These are phyloP conservation scores for Drosophila paulistorum DNA, from an alignment of 1,140 invertebrate species.

Conservation along the genomic window DNA sequence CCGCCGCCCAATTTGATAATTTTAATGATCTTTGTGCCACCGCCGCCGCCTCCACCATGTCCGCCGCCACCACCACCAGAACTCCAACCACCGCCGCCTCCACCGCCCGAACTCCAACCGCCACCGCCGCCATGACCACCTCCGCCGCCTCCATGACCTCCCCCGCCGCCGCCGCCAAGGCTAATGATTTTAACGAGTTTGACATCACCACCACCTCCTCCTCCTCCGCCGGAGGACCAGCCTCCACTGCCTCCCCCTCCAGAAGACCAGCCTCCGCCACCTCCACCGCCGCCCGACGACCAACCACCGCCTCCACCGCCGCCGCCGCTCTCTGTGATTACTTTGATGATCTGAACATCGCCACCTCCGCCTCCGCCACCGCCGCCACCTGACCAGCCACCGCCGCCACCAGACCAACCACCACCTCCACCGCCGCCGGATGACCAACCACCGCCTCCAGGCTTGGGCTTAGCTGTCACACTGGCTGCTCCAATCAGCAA, in stretches of 20 bases:
- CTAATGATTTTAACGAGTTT: slow-evolving; percentile 18
- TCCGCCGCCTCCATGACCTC: slow-evolving; percentile 29
- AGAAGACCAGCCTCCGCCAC: slow-evolving; percentile 54
- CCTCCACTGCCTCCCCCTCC: slow-evolving; percentile 65
- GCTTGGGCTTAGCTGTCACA: slow-evolving; percentile 74
- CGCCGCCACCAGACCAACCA: slow-evolving; percentile 64
- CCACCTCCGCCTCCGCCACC: slow-evolving; percentile 37
- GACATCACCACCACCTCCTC: slow-evolving; percentile 36
- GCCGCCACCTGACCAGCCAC: slow-evolving; percentile 40
- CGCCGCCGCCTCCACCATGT: slow-evolving; percentile 55
- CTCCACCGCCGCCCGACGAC: slow-evolving; percentile 47
- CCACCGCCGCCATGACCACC: slow-evolving; percentile 40
- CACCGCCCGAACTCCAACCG: slow-evolving; percentile 36
- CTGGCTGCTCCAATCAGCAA: slow-evolving; percentile 70
- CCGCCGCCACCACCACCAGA: slow-evolving; percentile 47
- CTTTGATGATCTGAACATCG: slow-evolving; percentile 42
- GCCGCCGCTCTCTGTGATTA: slow-evolving; percentile 39
- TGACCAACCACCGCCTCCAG: slow-evolving; percentile 58
- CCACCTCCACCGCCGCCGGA: slow-evolving; percentile 55
- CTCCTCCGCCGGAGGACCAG: slow-evolving; percentile 61
- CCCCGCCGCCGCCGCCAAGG: slow-evolving; percentile 30
- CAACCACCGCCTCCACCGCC: slow-evolving; percentile 46
- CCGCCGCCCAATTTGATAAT: slow-evolving; percentile 42
- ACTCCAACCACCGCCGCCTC: slow-evolving; percentile 33
- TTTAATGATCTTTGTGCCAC: slow-evolving; percentile 49